phyloP scores from a whole-genome alignment of 2,888 invertebrate genomes.

The Drosophila kokeensis region DNA sequence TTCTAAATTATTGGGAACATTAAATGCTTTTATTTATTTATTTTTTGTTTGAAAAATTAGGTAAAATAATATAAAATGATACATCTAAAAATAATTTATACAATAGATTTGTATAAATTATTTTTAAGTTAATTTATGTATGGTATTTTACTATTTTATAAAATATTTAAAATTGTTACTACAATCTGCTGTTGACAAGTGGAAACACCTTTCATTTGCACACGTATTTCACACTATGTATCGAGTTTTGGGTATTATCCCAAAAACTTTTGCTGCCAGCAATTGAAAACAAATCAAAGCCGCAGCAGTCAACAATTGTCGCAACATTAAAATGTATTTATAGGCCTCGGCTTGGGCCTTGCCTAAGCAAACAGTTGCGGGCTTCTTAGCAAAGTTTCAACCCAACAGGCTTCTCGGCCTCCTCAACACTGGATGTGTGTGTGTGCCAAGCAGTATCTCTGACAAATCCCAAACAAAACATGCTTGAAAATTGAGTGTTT shows the following conservation, averaged over 20 bases:
- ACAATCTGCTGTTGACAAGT: neutral
- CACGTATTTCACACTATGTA: constrained; percentile 29
- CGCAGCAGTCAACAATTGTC: constrained; percentile 69
- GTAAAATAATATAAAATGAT: neutral
- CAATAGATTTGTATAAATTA: neutral
- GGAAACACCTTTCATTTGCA: constrained; percentile 9
- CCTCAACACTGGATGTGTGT: neutral
- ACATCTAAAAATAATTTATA: neutral
- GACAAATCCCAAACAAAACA: constrained; percentile 76
- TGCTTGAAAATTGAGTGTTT: constrained; percentile 79
- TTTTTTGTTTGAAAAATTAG: neutral
- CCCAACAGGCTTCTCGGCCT: constrained; percentile 11
- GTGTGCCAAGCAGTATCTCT: constrained; percentile 45
- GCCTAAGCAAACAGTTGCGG: constrained; percentile 57
- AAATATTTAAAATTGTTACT: neutral
- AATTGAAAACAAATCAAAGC: constrained; percentile 78
- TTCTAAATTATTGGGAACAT: constrained; percentile 14
- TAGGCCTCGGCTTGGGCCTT: constrained; percentile 49
- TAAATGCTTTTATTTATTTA: neutral
- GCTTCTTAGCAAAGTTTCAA: constrained; percentile 68
- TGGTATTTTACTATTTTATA: neutral
- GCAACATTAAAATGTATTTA: constrained; percentile 68
- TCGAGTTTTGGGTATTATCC: constrained; percentile 58
- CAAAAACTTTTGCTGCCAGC: constrained; percentile 58
- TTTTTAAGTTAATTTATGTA: neutral